phyloP scores from a whole-genome alignment of 2,113 vertebrate species.

The Dryoscopus gambensis region DNA sequence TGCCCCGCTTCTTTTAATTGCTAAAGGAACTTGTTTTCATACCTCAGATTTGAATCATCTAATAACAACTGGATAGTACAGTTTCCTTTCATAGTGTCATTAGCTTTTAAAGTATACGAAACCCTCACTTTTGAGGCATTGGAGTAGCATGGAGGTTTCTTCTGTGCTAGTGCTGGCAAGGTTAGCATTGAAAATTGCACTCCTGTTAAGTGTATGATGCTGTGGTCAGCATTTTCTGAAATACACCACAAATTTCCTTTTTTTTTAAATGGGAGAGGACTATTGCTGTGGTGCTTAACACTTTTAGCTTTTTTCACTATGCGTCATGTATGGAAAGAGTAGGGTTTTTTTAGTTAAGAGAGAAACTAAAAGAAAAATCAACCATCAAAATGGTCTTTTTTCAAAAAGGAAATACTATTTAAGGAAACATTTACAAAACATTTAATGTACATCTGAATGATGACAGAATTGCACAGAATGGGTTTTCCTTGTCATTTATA shows the following conservation, averaged over 20 bases:
- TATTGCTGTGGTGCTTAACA: background rate
- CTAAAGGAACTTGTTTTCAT: background rate
- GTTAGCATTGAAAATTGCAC: background rate
- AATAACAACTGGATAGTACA: background rate
- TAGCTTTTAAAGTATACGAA: background rate
- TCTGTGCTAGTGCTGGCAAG: background rate
- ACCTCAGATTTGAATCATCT: background rate
- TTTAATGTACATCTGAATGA: background rate
- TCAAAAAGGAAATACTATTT: background rate
- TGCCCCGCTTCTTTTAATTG: background rate
- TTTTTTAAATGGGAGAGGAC: background rate
- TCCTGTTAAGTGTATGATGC: background rate
- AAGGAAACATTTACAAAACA: background rate
- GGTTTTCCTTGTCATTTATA: background rate
- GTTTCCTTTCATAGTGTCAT: background rate
- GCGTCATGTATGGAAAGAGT: background rate
- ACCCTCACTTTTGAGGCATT: background rate
- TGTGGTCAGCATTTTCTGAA: background rate
- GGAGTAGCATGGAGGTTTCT: background rate
- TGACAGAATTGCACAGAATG: background rate
- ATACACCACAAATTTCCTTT: background rate
- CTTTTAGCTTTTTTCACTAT: background rate
- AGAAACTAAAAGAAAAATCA: background rate
- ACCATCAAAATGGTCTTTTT: background rate
- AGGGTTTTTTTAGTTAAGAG: background rate